Evolutionary conservation across 2,113 vertebrate species (phyloP), one percentile per base, ranked within the genome.

Genomic region (Boulengeromyrus knoepffleri): DNA sequence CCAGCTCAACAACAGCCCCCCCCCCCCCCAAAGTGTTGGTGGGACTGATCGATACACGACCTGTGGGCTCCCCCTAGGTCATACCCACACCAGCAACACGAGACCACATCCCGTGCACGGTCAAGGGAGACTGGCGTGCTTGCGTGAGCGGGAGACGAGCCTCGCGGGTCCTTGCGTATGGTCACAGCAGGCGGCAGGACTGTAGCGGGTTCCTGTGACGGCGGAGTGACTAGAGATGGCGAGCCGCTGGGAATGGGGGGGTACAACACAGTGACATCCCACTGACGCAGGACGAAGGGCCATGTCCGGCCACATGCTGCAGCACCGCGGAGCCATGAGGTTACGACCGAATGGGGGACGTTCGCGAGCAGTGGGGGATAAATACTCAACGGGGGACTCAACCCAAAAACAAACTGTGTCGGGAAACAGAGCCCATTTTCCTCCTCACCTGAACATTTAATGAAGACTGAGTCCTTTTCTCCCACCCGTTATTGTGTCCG

Each of bases 381-480:
- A 8, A 88, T 36, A 47, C 9, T 10, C 46, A 46, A 13, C 9
- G 6, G 56, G 27, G 21, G 6, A 21, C 53, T 27, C 24, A 7
- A 47, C 80, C 8, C n/a, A 31, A 45, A 39, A 36, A 42, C 52
- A 90, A 86, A 87, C 42, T 45, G 58, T 74, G 0, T 1, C 80
- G 87, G 0, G 21, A 90, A 90, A 66, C 85, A 21, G 77, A 90
- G 80, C 3, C 85, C 53, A 77, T 88, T 74, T 50, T 89, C 89
- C 90, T 46, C 89, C 88, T 89, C 93, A 94, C 24, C 87, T 93
- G 90, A 88, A 94, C 93, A 93, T 93, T 95, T 91, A 93, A 93
- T 94, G 91, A 93, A 95, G 96, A 94, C 93, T 93, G 92, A 94
- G 92, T 93, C 95, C 94, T 95, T 94, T 95, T 96, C 95, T 95